Percentiles rank a stretch among this genome's conserved stretches.
phyloP scores from a whole-genome alignment of 2,888 invertebrate genomes.

The Rhyacophila evoluta region DNA sequence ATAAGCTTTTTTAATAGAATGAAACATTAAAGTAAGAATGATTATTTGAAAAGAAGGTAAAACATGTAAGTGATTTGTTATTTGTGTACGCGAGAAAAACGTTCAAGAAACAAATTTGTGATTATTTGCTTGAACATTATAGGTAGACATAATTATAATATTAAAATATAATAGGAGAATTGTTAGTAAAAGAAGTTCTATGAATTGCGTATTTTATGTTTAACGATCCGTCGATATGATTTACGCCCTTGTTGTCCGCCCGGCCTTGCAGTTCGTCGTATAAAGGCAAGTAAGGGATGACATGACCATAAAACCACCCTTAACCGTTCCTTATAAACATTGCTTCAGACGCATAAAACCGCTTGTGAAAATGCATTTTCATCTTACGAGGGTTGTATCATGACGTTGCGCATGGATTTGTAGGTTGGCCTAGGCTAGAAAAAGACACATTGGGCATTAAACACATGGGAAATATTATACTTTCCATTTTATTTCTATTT shows the following conservation, averaged over 20 bases:
- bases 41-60: too few relatives aligned
- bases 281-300: constrained; percentile 38
- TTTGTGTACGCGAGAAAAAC: not conserved
- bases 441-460: not conserved
- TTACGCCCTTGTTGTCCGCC: constrained; percentile 37
- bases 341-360: constrained; percentile 37
- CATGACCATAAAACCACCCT: constrained; percentile 46
- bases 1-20: too few relatives aligned
- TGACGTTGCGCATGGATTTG: not conserved
- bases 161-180: not conserved
- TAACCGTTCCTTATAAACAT: constrained; percentile 39
- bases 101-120: not conserved
- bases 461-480: too few relatives aligned
- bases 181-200: not conserved
- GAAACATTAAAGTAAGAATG: too few relatives aligned
- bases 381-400: not conserved
- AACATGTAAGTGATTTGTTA: not conserved
- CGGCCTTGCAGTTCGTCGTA: constrained; percentile 31
- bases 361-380: constrained; percentile 42
- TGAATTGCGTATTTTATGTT: constrained; percentile 4
- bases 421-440: not conserved
- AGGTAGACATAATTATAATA: not conserved
- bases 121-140: not conserved
- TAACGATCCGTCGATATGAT: constrained; percentile 40
- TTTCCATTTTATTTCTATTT: too few relatives aligned